These are phyloP conservation scores for Apotomis turbidana DNA, from an alignment of 2,888 invertebrate species.

Conservation along the genomic window DNA sequence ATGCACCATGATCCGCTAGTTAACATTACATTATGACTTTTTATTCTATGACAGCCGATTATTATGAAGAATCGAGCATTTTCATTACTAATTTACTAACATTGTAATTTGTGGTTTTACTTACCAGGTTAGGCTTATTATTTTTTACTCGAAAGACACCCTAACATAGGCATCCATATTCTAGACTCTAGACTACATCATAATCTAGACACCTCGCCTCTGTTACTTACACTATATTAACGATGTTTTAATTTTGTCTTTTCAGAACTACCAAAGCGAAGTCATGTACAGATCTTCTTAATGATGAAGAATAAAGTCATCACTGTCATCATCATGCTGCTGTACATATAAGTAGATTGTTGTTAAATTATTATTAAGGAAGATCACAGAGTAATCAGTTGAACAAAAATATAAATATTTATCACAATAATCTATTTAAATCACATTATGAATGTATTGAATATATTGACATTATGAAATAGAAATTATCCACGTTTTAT, in stretches of 20 bases:
- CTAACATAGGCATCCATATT: too few species aligned
- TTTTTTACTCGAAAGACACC: too few species aligned
- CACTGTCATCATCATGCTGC: background rate
- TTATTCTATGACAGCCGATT: too few species aligned
- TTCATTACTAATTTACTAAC: too few species aligned
- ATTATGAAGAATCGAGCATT: too few species aligned
- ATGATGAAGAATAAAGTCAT: conserved; percentile 80
- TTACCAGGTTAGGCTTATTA: too few species aligned
- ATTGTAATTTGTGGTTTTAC: too few species aligned
- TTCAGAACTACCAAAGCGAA: conserved; percentile 88
- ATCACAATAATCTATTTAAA: conserved; percentile 18
- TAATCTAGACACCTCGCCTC: too few species aligned
- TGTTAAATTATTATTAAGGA: conserved; percentile 7
- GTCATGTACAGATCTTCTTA: conserved; percentile 88
- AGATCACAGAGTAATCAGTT: conserved; percentile 22
- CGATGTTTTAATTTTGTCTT: conserved; percentile 49
- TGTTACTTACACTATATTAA: conserved; percentile 12
- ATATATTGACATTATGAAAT: conserved; percentile 33
- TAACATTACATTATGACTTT: too few species aligned
- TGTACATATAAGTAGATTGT: conserved; percentile 27
- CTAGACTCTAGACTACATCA: too few species aligned
- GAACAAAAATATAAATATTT: conserved; percentile 4
- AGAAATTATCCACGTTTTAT: conserved; percentile 9
- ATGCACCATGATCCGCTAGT: too few species aligned
- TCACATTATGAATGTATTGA: conserved; percentile 21